Percentiles rank a stretch among this genome's conserved stretches.
These are phyloP conservation scores for Nephrotoma guestfalica DNA, from an alignment of 2,888 invertebrate species.

Conservation along the genomic window DNA sequence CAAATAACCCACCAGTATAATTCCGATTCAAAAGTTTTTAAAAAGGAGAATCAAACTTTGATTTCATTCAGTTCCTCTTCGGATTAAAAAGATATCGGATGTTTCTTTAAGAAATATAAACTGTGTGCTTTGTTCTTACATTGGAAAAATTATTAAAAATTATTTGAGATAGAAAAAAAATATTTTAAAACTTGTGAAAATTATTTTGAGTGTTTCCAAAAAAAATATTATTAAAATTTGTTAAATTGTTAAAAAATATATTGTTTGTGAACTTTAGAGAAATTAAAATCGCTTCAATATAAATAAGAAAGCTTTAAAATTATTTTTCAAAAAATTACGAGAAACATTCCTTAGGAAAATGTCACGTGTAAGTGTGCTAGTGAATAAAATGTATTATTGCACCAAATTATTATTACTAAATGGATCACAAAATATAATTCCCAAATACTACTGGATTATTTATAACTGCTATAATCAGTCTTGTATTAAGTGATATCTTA, in stretches of 20 bases:
- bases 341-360: slow-evolving; percentile 8
- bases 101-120: slow-evolving; percentile 2
- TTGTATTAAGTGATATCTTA: no score
- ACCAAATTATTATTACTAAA: not conserved
- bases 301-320: not conserved
- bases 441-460: no score
- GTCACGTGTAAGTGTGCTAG: slow-evolving; percentile 15
- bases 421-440: not conserved
- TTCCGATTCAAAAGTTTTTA: not conserved
- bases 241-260: not conserved
- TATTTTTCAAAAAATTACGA: not conserved
- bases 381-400: not conserved
- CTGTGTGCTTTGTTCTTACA: not conserved
- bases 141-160: not conserved
- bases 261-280: not conserved
- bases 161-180: not conserved
- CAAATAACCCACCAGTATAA: not conserved
- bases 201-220: not conserved
- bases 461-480: no score
- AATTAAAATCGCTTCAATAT: not conserved
- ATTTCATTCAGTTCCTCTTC: slow-evolving; percentile 12
- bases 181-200: not conserved
- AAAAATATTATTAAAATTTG: not conserved
- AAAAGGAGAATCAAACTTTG: not conserved
- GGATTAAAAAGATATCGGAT: slow-evolving; percentile 11